Base-by-base conservation (phyloP, 2,888 invertebrate species). In the Pasiphila rectangulata region DNA sequence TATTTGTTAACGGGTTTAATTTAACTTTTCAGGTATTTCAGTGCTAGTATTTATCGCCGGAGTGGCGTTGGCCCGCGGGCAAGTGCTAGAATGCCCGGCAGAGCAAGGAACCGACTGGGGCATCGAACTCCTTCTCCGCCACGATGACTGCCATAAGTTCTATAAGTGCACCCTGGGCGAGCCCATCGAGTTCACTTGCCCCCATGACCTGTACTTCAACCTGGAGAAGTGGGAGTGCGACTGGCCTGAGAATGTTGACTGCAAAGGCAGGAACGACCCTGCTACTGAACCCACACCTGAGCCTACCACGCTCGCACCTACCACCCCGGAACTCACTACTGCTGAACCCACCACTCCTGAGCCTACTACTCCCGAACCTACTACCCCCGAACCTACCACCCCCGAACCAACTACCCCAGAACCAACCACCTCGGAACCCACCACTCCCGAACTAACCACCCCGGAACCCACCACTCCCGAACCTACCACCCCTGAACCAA, bases 141-240 rank as follows among this genome's bases (percentile, higher is more conserved):
- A 87, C 36, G 83, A 78, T 0, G 83, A 90, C 39, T 94, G 93
- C 64, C 80, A 91, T 45, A 92, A 90, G 64, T 94, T 91, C 70
- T 85, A 93, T 42, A 92, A 92, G 63, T 94, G 93, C 64, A 91
- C 92, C 73, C 91, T 90, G 53, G 93, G 92, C 2, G 57, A 81
- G 0, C 92, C 90, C 0, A 71, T 91, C 1, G 92, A 91, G 57
- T 89, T 90, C 63, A 63, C 67, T 0, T 94, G 93, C 57, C 90
- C 90, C 0, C 58, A 70, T 0, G 89, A 87, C 7, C 78, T 93
- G 0, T 79, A 89, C 32, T 94, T 93, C 72, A 90, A 91, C 42
- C 71, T 89, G 3, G 77, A 84, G 7, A 83, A 69, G 7, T 69
- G 69, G 67, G 83, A 89, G 56, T 93, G 94, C 57, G 93, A 93